phyloP scores from a whole-genome alignment of 2,797 vertebrate species.

The Amblyopsis hoosieri region DNA sequence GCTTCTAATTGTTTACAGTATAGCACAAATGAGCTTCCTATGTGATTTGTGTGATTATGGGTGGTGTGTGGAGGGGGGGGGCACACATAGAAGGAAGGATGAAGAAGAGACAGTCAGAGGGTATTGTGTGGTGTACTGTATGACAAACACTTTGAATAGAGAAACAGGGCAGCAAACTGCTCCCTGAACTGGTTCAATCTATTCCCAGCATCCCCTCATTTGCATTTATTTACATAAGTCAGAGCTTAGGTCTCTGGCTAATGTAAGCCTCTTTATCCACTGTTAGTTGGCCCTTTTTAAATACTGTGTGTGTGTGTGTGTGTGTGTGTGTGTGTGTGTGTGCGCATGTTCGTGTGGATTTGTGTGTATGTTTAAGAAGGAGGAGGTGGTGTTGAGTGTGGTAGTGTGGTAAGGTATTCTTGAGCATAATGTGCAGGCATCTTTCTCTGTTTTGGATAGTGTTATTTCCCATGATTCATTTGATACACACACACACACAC shows the following conservation, averaged over 20 bases:
- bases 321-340: background rate
- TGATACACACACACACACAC: conserved; percentile 19
- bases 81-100: background rate
- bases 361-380: background rate
- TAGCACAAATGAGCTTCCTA: conserved; percentile 32
- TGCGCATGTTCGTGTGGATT: background rate
- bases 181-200: conserved; percentile 23
- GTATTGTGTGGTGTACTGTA: conserved; percentile 30
- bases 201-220: conserved; percentile 14
- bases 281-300: conserved; percentile 14
- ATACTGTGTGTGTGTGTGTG: conserved; percentile 4
- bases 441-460: too few relatives aligned
- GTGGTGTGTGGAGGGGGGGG: conserved; percentile 21
- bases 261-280: conserved; percentile 23
- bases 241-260: conserved; percentile 24
- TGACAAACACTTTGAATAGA: conserved; percentile 14
- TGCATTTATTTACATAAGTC: conserved; percentile 28
- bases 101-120: conserved; percentile 1
- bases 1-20: conserved; percentile 20
- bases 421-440: too few relatives aligned
- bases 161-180: conserved; percentile 10
- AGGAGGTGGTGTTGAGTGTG: background rate
- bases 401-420: too few relatives aligned
- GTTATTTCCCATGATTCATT: too few relatives aligned
- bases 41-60: background rate